A percentile compares a stretch with the other conserved stretches of the same genome.
These are phyloP conservation scores for Diaphora mendica DNA, from an alignment of 2,888 invertebrate genomes.

Conservation along the genomic window DNA sequence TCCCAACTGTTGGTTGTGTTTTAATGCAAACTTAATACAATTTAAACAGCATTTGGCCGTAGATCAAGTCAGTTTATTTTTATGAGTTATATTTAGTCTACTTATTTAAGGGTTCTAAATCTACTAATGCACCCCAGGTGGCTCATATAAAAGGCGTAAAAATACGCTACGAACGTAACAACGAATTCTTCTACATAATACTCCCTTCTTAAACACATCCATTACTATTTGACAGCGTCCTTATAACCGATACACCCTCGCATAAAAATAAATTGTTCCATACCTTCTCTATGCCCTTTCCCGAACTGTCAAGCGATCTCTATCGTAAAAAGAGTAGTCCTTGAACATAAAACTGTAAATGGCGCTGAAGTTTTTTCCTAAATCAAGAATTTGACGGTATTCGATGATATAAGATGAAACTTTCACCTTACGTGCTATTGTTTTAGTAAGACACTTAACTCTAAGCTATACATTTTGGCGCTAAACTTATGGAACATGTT, in stretches of 20 bases:
- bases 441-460: slow-evolving; percentile 17
- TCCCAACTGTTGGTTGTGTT: not conserved
- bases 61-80: too few relatives aligned
- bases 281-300: slow-evolving; percentile 38
- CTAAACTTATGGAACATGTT: not conserved
- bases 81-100: not conserved
- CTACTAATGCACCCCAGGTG: slow-evolving; percentile 3
- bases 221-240: slow-evolving; percentile 26
- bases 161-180: slow-evolving; percentile 8
- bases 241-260: slow-evolving; percentile 42
- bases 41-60: not conserved
- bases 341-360: slow-evolving; percentile 46
- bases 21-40: not conserved
- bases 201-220: slow-evolving; percentile 28
- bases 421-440: slow-evolving; percentile 22
- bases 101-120: not conserved
- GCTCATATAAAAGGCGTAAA: slow-evolving; percentile 8
- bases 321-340: slow-evolving; percentile 44
- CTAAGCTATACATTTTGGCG: not conserved
- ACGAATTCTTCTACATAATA: slow-evolving; percentile 16
- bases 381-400: slow-evolving; percentile 36
- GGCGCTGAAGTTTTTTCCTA: slow-evolving; percentile 44
- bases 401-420: slow-evolving; percentile 21
- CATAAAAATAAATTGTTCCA: slow-evolving; percentile 48
- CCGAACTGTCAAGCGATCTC: slow-evolving; percentile 32